phyloP scores from a whole-genome alignment of 2,797 vertebrate species.

The Eupleurogrammus muticus region DNA sequence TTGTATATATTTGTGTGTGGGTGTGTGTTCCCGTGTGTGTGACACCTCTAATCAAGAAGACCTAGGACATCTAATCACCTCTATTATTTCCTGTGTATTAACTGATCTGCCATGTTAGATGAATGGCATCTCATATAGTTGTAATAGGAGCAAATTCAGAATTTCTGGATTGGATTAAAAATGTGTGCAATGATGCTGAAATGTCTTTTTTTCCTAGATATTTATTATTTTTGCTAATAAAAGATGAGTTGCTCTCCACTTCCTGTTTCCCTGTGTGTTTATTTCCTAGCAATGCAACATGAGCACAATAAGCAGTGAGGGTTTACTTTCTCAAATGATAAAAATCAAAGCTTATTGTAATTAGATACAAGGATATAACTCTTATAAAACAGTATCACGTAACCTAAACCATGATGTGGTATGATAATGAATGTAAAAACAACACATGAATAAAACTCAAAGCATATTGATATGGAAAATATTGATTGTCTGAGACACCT shows the following conservation, averaged over 20 bases:
- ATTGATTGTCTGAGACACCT: not conserved
- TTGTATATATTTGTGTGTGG: slow-evolving; percentile 33
- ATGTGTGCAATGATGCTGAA: slow-evolving; percentile 45
- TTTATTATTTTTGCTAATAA: slow-evolving; percentile 74
- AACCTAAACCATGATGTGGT: not conserved
- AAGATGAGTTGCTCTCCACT: slow-evolving; percentile 32
- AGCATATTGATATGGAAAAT: not conserved
- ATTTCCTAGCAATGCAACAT: not conserved
- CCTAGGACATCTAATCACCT: slow-evolving; percentile 36
- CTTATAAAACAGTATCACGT: not conserved
- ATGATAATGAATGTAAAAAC: not conserved
- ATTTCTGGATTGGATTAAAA: slow-evolving; percentile 16
- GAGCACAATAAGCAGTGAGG: not conserved
- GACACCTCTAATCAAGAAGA: slow-evolving; percentile 35
- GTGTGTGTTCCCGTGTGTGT: slow-evolving; percentile 4
- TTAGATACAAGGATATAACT: not conserved
- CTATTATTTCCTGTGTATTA: slow-evolving; percentile 28
- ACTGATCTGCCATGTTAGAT: slow-evolving; percentile 27
- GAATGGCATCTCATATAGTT: slow-evolving; percentile 19
- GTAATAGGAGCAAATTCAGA: slow-evolving; percentile 23
- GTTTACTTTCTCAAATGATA: not conserved
- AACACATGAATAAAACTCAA: not conserved
- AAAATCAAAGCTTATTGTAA: not conserved
- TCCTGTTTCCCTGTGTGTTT: not conserved
- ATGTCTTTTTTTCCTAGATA: slow-evolving; percentile 43